Evolutionary conservation across 2,113 vertebrate species (phyloP), one percentile per base, ranked within the genome.

Genomic region (Hyla sarda): DNA sequence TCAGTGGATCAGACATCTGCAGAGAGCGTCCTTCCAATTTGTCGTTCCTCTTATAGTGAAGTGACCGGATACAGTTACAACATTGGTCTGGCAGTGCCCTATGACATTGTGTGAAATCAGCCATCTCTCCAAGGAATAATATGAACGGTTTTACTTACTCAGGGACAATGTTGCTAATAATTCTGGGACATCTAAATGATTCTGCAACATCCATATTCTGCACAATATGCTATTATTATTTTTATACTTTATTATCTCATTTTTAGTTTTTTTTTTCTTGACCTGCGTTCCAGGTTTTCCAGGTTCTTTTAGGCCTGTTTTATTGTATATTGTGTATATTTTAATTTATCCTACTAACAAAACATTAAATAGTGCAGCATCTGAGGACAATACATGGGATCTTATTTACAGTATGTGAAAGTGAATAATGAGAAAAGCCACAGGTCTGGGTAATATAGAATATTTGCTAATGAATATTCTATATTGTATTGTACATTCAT

Each of bases 21-120:
- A 12, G 96, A 96, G 21, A 95, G 96, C 10, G 3, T 97, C 10
- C 93, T 98, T 2, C 97, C 98, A 25, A 95, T 98, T 90, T 99
- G 97, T 92, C 95, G 96, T 84, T 96, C 96, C 0, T 90, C 96
- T 90, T 96, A 96, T 69, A 89, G 81, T 0, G 91, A 94, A 78
- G 76, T 90, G 9, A 85, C 90, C 0, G 95, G 96, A 0, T 96
- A 96, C 91, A 97, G 90, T 94, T 99, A 97, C 89, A 97, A 98
- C 93, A 96, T 98, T 0, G 90, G 94, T n/a, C 95, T 98, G 14
- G 87, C 94, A 0, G 90, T 97, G 87, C 98, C 97, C 28, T 96
- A 95, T 0, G 97, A 97, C 88, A 74, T 21, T 45, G 54, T 92
- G 60, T 94, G 93, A 88, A 17, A 11, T 6, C n/a, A 10, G 69